Conservation (phyloP, 2,888 invertebrate genomes). For the Megalurothrips usitatus region DNA sequence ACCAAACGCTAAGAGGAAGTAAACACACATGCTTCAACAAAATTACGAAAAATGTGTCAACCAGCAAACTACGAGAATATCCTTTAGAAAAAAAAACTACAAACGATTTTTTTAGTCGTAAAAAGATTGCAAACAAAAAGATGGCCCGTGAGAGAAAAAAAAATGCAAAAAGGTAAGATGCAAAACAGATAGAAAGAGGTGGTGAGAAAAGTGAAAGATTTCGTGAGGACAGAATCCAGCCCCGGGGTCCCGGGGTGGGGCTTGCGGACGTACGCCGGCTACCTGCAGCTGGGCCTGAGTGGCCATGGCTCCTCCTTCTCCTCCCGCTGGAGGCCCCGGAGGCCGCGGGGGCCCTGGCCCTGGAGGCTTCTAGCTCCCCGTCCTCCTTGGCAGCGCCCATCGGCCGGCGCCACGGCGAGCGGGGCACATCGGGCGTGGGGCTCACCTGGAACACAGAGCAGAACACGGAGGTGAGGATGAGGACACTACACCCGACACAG, state of each 20-base stretch:
- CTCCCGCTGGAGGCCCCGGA: not conserved
- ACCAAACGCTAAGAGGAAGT: too few species aligned
- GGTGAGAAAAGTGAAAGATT: not conserved
- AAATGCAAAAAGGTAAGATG: not conserved
- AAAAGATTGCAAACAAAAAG: not conserved
- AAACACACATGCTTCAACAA: too few species aligned
- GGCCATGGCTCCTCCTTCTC: not conserved
- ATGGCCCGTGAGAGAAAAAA: not conserved
- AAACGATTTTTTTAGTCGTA: not conserved
- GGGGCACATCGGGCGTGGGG: not conserved
- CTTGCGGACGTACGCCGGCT: not conserved
- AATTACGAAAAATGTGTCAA: not conserved
- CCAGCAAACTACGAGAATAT: not conserved
- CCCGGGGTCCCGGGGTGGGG: not conserved
- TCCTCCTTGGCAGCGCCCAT: not conserved
- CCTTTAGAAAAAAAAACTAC: not conserved
- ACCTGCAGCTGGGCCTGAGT: conserved; percentile 2
- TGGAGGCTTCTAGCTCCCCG: not conserved
- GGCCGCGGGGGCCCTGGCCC: not conserved
- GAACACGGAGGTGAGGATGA: too few species aligned
- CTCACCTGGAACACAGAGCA: not conserved
- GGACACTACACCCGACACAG: too few species aligned
- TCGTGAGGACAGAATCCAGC: too few species aligned
- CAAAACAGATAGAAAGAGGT: not conserved
- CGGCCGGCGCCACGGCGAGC: not conserved